These are phyloP conservation scores for Myotis lucifugus DNA, from an alignment of 2,113 vertebrate genomes.

Conservation along the genomic window DNA sequence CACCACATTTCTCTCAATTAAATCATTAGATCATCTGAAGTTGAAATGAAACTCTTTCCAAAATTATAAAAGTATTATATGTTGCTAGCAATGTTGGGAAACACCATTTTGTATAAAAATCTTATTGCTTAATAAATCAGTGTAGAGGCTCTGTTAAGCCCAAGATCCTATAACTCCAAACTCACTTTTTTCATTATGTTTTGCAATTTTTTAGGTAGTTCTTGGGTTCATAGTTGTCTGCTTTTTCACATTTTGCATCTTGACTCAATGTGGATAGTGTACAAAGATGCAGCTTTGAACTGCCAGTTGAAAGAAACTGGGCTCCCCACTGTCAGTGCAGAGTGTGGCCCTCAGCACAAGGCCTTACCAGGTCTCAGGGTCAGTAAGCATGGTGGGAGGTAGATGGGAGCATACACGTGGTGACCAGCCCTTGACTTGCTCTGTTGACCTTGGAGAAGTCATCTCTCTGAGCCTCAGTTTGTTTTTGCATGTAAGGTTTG, in stretches of 20 bases:
- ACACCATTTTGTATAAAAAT: not conserved
- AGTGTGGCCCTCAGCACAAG: not conserved
- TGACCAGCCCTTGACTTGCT: not conserved
- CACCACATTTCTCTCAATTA: not conserved
- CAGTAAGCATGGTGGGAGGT: not conserved
- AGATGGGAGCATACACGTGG: not conserved
- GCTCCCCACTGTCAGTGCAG: not conserved
- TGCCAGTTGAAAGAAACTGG: not conserved
- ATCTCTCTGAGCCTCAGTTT: not conserved
- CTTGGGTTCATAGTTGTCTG: not conserved
- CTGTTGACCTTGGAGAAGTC: not conserved
- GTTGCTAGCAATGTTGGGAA: slow-evolving; percentile 14
- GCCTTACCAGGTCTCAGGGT: not conserved
- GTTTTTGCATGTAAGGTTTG: slow-evolving; percentile 2
- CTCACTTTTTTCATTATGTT: not conserved
- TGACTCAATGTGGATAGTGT: not conserved
- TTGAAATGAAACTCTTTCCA: not conserved
- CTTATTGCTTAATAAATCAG: not conserved
- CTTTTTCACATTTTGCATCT: not conserved
- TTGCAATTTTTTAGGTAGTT: not conserved
- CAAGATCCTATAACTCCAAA: not conserved
- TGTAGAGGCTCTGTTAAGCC: not conserved
- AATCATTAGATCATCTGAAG: not conserved
- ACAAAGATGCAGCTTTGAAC: not conserved
- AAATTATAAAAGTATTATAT: slow-evolving; percentile 5